Conservation (phyloP, 2,888 invertebrate species). For the Epirrhoe alternata region DNA sequence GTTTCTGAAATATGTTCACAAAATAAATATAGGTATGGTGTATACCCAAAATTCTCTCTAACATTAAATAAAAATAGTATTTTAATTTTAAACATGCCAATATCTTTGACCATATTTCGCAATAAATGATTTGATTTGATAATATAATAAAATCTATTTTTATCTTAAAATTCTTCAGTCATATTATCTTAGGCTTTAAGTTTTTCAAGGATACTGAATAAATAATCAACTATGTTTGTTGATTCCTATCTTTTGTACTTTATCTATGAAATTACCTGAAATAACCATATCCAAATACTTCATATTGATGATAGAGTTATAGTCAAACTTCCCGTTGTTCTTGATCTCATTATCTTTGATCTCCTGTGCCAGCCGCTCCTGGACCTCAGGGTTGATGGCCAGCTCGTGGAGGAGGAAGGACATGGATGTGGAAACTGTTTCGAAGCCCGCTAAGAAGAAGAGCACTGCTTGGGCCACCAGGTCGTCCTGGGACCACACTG, state of each 20-base stretch:
- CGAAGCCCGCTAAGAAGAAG: slow-evolving; percentile 86
- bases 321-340: slow-evolving; percentile 73
- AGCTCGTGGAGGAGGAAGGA: slow-evolving; percentile 84
- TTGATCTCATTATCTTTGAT: slow-evolving; percentile 74
- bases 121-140: too few species aligned
- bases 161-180: too few species aligned
- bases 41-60: too few species aligned
- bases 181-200: too few species aligned
- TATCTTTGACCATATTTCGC: too few species aligned
- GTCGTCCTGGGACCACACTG: slow-evolving; percentile 71
- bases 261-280: slow-evolving; percentile 66
- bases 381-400: slow-evolving; percentile 84
- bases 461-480: slow-evolving; percentile 78
- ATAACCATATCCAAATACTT: slow-evolving; percentile 87
- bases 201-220: too few species aligned
- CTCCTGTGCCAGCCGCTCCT: slow-evolving; percentile 82
- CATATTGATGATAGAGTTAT: slow-evolving; percentile 81
- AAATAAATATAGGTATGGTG: too few species aligned
- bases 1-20: too few species aligned
- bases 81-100: too few species aligned
- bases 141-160: too few species aligned
- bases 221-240: too few species aligned
- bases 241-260: not conserved
- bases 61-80: too few species aligned
- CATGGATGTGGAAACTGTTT: slow-evolving; percentile 75